These are phyloP conservation scores for Acrocephalus kingi DNA, from an alignment of 2,113 vertebrate genomes.

Conservation along the genomic window DNA sequence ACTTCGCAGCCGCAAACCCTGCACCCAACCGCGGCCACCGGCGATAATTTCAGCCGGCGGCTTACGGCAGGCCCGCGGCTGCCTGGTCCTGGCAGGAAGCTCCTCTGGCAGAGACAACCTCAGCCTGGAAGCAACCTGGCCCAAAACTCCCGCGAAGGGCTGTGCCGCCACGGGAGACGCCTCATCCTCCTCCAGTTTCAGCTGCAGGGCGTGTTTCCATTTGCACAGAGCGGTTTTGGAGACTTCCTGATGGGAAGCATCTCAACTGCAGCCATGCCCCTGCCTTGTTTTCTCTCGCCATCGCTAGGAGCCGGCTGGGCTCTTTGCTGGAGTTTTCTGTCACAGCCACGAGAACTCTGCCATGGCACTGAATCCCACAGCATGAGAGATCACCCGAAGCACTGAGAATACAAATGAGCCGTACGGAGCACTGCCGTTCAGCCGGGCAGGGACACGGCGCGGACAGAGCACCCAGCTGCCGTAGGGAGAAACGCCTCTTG, in stretches of 20 bases:
- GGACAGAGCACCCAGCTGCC: neutral
- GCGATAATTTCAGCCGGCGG: neutral
- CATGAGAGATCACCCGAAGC: neutral
- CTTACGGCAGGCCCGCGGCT: neutral
- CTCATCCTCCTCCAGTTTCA: neutral
- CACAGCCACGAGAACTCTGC: neutral
- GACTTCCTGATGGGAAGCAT: slow-evolving; percentile 42
- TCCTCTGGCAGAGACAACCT: neutral
- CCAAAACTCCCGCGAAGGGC: neutral
- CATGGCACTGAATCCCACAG: neutral
- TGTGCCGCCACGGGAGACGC: neutral
- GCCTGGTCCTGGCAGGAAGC: neutral
- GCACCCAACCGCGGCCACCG: neutral
- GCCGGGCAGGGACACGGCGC: neutral
- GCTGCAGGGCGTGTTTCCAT: slow-evolving; percentile 2
- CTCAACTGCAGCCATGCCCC: neutral
- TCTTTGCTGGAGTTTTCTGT: neutral
- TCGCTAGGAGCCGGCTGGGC: neutral
- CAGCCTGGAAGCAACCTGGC: neutral
- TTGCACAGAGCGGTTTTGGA: neutral
- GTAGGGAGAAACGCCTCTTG: neutral
- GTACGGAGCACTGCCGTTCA: neutral
- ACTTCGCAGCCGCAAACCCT: neutral
- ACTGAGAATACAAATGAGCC: neutral
- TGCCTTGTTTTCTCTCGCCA: neutral